A percentile compares a stretch with the other conserved stretches of the same genome.
Conservation (phyloP, 2,888 invertebrate species). For the Steinernema scapterisci region DNA sequence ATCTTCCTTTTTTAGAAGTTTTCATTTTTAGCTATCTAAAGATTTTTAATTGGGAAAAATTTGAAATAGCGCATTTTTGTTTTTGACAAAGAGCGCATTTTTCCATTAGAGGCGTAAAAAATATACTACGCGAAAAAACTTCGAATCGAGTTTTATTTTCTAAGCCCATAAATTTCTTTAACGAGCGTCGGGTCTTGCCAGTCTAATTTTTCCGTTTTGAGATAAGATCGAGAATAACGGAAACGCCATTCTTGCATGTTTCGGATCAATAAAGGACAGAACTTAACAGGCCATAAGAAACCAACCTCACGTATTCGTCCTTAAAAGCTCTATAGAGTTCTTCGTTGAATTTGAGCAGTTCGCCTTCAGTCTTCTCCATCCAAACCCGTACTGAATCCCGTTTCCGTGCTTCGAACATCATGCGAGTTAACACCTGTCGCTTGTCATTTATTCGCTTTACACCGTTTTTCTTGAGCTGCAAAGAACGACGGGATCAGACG, state of each 20-base stretch:
- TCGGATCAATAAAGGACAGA: too few relatives aligned
- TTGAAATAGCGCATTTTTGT: too few relatives aligned
- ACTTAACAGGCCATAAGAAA: not conserved
- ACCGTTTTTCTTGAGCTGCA: constrained; percentile 53
- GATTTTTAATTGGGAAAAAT: too few relatives aligned
- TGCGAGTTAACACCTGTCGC: constrained; percentile 47
- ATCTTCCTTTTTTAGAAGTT: too few relatives aligned
- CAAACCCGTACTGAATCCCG: constrained; percentile 45
- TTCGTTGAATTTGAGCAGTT: constrained; percentile 57
- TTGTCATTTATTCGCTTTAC: constrained; percentile 50
- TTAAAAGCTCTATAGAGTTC: constrained; percentile 64
- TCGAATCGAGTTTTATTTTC: too few relatives aligned
- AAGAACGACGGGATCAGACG: not conserved
- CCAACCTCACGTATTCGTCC: constrained; percentile 65
- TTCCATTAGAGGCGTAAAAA: too few relatives aligned
- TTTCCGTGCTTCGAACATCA: constrained; percentile 48
- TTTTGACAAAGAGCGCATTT: too few relatives aligned
- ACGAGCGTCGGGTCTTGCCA: too few relatives aligned
- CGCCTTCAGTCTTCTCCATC: constrained; percentile 49
- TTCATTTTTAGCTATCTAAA: too few relatives aligned
- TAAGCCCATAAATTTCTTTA: too few relatives aligned
- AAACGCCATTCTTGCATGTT: not conserved
- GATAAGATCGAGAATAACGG: not conserved
- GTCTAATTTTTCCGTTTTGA: too few relatives aligned
- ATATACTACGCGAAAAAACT: too few relatives aligned